Conservation (phyloP, 2,113 vertebrate genomes). For the Sceloporus undulatus region DNA sequence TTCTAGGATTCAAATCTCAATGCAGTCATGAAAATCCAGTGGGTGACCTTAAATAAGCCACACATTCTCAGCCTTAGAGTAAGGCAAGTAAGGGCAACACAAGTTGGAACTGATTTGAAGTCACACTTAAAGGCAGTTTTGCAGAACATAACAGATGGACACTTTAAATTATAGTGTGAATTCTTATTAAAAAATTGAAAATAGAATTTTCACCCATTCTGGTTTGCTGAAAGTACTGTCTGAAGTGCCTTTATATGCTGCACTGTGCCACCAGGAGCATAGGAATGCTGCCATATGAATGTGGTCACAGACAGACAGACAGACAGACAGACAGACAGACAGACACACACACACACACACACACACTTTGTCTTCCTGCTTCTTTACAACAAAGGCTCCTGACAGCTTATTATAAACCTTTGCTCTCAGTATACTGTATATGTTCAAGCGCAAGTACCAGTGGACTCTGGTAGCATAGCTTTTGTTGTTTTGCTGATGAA, state of each 20-base stretch:
- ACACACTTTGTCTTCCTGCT: not conserved
- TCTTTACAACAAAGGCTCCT: not conserved
- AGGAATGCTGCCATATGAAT: not conserved
- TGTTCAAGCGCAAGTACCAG: slow-evolving; percentile 14
- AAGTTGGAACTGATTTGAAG: no score
- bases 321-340: no score
- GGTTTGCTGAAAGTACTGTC: not conserved
- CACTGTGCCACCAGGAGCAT: not conserved
- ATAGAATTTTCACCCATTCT: not conserved
- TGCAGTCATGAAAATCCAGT: no score
- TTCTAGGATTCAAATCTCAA: no score
- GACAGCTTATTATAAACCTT: slow-evolving; percentile 21
- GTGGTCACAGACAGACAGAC: no score
- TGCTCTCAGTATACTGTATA: not conserved
- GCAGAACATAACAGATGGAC: no score
- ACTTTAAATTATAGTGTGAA: not conserved
- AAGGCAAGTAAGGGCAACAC: not conserved
- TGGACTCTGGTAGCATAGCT: slow-evolving; percentile 16
- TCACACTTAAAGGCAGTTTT: no score
- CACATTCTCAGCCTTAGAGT: not conserved
- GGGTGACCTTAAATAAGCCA: no score
- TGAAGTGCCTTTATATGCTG: not conserved
- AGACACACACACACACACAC: not conserved
- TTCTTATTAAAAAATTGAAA: not conserved
- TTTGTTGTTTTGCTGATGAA: slow-evolving; percentile 21